Percentiles rank a stretch among this genome's conserved stretches.
phyloP scores from a whole-genome alignment of 2,888 invertebrate species.

The Acrocyrtus sp. region DNA sequence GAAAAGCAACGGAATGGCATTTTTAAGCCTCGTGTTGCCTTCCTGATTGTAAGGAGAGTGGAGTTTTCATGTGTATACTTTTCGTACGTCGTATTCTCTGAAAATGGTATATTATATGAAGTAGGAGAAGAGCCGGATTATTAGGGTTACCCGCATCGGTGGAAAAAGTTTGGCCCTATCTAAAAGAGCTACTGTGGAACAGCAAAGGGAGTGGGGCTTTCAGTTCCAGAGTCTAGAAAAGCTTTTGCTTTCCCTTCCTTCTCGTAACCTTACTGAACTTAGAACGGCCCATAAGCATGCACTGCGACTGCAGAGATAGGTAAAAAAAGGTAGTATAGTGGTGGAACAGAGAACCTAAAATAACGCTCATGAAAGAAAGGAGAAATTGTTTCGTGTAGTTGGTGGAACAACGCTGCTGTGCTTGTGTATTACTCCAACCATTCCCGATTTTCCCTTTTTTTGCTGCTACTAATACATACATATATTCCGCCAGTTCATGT shows the following conservation, averaged over 20 bases:
- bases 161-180: constrained; percentile 17
- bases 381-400: background rate
- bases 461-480: background rate
- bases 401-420: background rate
- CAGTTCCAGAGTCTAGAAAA: too few relatives aligned
- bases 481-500: constrained; percentile 7
- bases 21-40: too few relatives aligned
- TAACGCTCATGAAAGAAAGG: background rate
- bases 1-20: too few relatives aligned
- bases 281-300: constrained; percentile 8
- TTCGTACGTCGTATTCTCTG: too few relatives aligned
- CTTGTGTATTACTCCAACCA: background rate
- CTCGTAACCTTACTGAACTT: background rate
- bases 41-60: too few relatives aligned
- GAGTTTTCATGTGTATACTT: too few relatives aligned
- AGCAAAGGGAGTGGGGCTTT: background rate
- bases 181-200: background rate
- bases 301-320: too few relatives aligned
- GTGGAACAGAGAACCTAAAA: constrained; percentile 1
- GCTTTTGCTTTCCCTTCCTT: constrained; percentile 3
- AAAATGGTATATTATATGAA: too few relatives aligned
- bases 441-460: background rate
- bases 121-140: too few relatives aligned
- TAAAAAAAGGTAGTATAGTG: too few relatives aligned
- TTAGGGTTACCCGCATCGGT: constrained; percentile 44